A percentile compares a stretch with the other conserved stretches of the same genome.
Conservation (phyloP, 2,888 invertebrate species). For the Limnephilus auricula region DNA sequence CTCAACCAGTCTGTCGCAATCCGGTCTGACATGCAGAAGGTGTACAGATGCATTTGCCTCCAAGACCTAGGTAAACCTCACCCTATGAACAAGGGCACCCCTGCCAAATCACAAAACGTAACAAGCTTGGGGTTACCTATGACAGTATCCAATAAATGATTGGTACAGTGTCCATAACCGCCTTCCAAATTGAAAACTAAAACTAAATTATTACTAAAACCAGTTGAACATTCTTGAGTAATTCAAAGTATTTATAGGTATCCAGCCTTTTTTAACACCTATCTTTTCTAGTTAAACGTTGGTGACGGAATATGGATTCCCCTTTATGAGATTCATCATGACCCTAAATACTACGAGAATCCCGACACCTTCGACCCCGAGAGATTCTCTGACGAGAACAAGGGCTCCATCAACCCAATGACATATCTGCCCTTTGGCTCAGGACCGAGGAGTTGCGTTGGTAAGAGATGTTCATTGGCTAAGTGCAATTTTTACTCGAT, state of each 20-base stretch:
- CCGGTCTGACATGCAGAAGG: too few relatives aligned
- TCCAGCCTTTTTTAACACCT: background rate
- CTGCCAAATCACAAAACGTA: too few relatives aligned
- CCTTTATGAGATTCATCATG: conserved; percentile 49
- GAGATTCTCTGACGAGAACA: conserved; percentile 61
- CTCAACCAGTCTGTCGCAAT: too few relatives aligned
- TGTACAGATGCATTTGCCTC: too few relatives aligned
- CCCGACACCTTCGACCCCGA: conserved; percentile 61
- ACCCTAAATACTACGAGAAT: conserved; percentile 68
- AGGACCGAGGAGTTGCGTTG: conserved; percentile 60
- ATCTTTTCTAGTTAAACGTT: conserved; percentile 6
- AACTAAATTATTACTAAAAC: too few relatives aligned
- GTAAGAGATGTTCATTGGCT: conserved; percentile 4
- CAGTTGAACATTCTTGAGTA: too few relatives aligned
- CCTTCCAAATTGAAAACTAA: too few relatives aligned
- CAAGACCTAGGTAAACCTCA: too few relatives aligned
- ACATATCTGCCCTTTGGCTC: conserved; percentile 56
- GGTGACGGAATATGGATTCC: conserved; percentile 48
- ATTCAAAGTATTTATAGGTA: background rate
- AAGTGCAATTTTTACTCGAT: background rate
- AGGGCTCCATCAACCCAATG: conserved; percentile 41
- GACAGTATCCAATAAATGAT: too few relatives aligned
- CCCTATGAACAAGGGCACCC: too few relatives aligned
- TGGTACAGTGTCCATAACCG: too few relatives aligned
- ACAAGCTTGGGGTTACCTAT: too few relatives aligned